A percentile compares a stretch with the other conserved stretches of the same genome.
phyloP scores from a whole-genome alignment of 2,797 vertebrate species.

The Protonibea diacanthus region DNA sequence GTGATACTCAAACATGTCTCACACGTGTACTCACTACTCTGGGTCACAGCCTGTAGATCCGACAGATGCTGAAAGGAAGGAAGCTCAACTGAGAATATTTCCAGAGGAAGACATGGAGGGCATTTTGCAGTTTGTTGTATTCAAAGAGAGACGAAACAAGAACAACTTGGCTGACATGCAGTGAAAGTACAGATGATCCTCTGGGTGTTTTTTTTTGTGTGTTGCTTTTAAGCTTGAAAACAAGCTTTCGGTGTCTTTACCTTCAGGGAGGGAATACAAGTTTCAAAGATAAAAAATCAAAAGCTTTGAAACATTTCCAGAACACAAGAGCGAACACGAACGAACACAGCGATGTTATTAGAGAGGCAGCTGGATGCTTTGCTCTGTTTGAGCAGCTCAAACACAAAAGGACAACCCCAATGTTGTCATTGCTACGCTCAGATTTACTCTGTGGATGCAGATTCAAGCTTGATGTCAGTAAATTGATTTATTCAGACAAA shows the following conservation, averaged over 20 bases:
- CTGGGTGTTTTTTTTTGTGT: conserved; percentile 14
- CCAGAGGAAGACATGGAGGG: not conserved
- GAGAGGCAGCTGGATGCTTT: not conserved
- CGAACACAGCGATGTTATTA: conserved; percentile 3
- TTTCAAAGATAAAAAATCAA: conserved; percentile 41
- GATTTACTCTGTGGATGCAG: conserved; percentile 21
- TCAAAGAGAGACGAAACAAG: not conserved
- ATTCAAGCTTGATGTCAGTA: too few species aligned
- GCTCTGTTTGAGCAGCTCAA: conserved; percentile 21
- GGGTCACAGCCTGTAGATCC: conserved; percentile 2
- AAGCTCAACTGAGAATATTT: conserved; percentile 6
- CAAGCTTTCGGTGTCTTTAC: conserved; percentile 10
- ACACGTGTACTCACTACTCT: not conserved
- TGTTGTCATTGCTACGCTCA: not conserved
- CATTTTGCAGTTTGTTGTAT: conserved; percentile 12
- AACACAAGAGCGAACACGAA: not conserved
- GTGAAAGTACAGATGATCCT: conserved; percentile 26
- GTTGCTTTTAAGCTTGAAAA: conserved; percentile 31
- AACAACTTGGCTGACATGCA: not conserved
- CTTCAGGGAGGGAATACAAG: conserved; percentile 22
- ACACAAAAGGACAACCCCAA: not conserved
- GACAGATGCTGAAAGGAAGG: not conserved
- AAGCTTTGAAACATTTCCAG: conserved; percentile 22
- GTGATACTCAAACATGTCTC: not conserved
- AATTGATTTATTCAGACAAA: too few species aligned